These are phyloP conservation scores for Dendrocopos noguchii DNA, from an alignment of 2,113 vertebrate genomes.

Conservation along the genomic window DNA sequence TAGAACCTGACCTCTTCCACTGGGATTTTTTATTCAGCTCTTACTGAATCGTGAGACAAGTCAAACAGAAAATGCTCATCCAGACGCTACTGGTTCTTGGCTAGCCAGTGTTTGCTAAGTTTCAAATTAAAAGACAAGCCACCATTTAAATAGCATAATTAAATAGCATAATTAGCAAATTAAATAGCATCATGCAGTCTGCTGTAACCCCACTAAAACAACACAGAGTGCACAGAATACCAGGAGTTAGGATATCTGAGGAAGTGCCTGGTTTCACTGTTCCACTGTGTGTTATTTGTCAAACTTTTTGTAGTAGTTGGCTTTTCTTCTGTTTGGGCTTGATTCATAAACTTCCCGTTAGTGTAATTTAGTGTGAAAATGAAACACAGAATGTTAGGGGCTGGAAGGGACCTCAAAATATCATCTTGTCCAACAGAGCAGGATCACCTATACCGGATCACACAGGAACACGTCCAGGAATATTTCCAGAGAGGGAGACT, in stretches of 20 bases:
- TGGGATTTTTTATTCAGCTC: background rate
- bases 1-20: background rate
- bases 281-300: background rate
- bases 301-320: background rate
- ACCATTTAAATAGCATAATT: background rate
- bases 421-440: too few species aligned
- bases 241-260: background rate
- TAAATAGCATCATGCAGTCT: background rate
- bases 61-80: background rate
- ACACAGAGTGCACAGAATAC: background rate
- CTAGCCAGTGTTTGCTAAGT: background rate
- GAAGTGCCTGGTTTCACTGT: background rate
- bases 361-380: background rate
- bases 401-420: too few species aligned
- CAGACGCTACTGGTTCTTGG: background rate
- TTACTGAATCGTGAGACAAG: background rate
- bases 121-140: background rate
- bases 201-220: background rate
- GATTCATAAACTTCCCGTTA: constrained; percentile 5
- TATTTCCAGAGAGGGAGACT: too few species aligned
- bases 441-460: too few species aligned
- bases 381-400: background rate
- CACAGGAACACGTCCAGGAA: too few species aligned
- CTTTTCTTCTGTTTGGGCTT: background rate
- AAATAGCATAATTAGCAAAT: background rate